Evolutionary conservation across 2,113 vertebrate genomes (phyloP).

Genomic region (Myotis lucifugus): DNA sequence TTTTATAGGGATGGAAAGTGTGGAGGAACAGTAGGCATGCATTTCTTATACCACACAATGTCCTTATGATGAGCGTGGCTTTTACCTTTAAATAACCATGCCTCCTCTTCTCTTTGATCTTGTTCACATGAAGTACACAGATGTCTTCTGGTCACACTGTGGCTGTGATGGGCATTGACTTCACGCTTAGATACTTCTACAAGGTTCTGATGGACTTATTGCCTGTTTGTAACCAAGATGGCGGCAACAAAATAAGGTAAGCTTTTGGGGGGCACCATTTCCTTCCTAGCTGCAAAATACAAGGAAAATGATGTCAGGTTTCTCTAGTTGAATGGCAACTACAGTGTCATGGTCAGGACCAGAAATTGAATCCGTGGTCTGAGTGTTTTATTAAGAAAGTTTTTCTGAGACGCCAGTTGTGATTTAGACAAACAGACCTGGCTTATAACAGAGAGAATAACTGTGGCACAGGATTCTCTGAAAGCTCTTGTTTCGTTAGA

Average conservation of each 20-base stretch:
- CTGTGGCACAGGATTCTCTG: not conserved
- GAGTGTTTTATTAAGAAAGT: not conserved
- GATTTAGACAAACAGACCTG: not conserved
- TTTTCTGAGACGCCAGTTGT: not conserved
- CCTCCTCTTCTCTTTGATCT: not conserved
- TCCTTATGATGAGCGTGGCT: not conserved
- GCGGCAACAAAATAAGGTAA: slow-evolving; percentile 97
- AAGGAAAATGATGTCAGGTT: not conserved
- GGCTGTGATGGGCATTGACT: slow-evolving; percentile 99
- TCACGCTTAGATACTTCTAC: slow-evolving; percentile 98
- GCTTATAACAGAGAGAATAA: not conserved
- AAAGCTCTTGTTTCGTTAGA: not conserved
- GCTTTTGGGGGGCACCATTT: not conserved
- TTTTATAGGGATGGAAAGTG: not conserved
- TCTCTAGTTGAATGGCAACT: not conserved
- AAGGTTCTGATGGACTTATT: slow-evolving; percentile 97
- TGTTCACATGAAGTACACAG: slow-evolving; percentile 84
- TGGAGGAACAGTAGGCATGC: not conserved
- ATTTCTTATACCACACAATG: not conserved
- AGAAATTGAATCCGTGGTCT: not conserved
- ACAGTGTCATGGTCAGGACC: not conserved
- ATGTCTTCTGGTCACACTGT: slow-evolving; percentile 93
- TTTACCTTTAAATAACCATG: not conserved
- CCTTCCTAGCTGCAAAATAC: not conserved
- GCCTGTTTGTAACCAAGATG: slow-evolving; percentile 97